Conservation (phyloP, 2,113 vertebrate genomes). For the Corythaixoides concolor region DNA sequence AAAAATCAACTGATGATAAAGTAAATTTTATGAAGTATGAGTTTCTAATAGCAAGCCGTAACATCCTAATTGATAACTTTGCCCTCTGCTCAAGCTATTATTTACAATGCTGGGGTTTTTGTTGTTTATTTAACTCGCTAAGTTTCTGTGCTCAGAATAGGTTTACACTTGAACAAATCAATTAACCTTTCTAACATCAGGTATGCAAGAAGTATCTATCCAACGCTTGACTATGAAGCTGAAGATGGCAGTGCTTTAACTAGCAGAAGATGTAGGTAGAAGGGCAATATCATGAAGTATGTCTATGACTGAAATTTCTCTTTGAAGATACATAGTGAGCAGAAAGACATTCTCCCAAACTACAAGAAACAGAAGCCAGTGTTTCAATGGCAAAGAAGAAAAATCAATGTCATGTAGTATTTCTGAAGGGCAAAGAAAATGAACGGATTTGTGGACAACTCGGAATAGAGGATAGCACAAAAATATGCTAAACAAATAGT, state of each 20-base stretch:
- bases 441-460: not conserved
- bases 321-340: not conserved
- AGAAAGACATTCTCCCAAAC: not conserved
- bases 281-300: not conserved
- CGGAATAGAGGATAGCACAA: not conserved
- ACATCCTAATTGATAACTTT: not conserved
- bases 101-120: not conserved
- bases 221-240: not conserved
- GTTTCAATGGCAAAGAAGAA: not conserved
- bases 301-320: not conserved
- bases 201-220: not conserved
- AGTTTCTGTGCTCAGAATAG: not conserved
- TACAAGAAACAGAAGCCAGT: not conserved
- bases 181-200: not conserved
- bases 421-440: constrained; percentile 3
- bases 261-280: not conserved
- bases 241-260: not conserved
- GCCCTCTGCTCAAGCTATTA: not conserved
- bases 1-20: not conserved
- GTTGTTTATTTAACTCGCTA: not conserved
- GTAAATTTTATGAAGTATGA: not conserved
- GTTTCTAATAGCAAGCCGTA: not conserved
- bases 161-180: not conserved
- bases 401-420: not conserved
- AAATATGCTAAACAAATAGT: not conserved